These are phyloP conservation scores for Falco concolor DNA, from an alignment of 2,797 vertebrate species.

Conservation along the genomic window DNA sequence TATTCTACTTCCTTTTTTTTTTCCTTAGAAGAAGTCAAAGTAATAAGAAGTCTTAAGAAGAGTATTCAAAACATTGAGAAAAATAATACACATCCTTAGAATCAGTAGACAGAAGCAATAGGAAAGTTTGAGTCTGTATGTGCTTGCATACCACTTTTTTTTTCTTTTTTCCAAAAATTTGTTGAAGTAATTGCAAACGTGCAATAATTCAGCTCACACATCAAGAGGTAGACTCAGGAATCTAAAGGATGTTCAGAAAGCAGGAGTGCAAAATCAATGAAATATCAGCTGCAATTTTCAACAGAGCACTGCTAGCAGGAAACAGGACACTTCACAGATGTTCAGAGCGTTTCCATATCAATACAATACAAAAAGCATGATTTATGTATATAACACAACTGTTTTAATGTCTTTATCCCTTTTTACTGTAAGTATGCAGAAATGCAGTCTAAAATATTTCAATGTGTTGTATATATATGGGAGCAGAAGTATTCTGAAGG, in stretches of 20 bases:
- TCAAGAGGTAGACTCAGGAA: not conserved
- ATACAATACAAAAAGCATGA: accelerated
- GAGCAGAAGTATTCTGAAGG: not conserved
- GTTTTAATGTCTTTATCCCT: not conserved
- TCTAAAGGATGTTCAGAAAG: not conserved
- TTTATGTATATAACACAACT: not conserved
- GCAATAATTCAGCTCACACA: not conserved
- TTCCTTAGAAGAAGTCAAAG: not conserved
- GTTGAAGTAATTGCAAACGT: not conserved
- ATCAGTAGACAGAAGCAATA: not conserved
- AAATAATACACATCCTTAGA: not conserved
- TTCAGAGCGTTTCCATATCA: not conserved
- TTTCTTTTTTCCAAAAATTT: not conserved
- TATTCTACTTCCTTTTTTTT: not conserved
- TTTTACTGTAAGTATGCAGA: not conserved
- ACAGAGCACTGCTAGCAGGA: not conserved
- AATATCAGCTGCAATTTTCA: not conserved
- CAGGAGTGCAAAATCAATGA: not conserved
- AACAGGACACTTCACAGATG: not conserved
- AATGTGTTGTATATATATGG: accelerated
- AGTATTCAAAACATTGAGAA: not conserved
- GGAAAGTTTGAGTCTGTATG: not conserved
- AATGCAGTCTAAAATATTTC: not conserved
- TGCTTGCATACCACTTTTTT: accelerated
- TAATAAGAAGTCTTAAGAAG: not conserved